phyloP scores from a whole-genome alignment of 2,113 vertebrate species.

The Oostethus manadensis region DNA sequence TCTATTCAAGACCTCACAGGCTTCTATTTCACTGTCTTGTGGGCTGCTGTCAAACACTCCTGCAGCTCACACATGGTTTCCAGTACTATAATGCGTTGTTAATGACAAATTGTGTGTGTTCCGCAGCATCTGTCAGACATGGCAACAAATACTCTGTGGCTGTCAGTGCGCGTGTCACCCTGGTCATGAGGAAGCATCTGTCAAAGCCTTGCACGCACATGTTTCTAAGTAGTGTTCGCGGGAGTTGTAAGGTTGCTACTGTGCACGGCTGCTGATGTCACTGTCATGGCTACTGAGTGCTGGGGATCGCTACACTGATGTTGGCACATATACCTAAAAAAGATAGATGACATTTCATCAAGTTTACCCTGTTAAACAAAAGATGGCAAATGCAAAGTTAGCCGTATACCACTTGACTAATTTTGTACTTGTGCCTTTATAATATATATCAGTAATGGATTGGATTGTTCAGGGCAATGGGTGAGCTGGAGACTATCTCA shows the following conservation, averaged over 20 bases:
- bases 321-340: background rate
- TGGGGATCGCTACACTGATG: background rate
- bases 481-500: too few species aligned
- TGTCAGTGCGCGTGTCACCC: constrained; percentile 30
- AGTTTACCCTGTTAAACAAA: background rate
- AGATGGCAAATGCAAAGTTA: too few species aligned
- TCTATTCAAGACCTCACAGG: too few species aligned
- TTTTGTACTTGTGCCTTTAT: too few species aligned
- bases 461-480: too few species aligned
- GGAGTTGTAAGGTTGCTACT: constrained; percentile 37
- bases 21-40: too few species aligned
- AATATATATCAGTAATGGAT: too few species aligned
- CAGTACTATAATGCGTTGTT: background rate
- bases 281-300: too few species aligned
- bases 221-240: constrained; percentile 34
- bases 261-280: constrained; percentile 9
- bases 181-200: constrained; percentile 29
- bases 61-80: too few species aligned
- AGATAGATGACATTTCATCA: background rate
- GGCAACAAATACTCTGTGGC: constrained; percentile 9
- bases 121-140: constrained; percentile 23
- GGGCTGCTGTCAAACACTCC: too few species aligned
- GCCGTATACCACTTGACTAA: too few species aligned
- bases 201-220: constrained; percentile 51
- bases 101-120: constrained; percentile 13